Base-by-base conservation (phyloP, 2,888 invertebrate species). In the Argynnis bischoffii region DNA sequence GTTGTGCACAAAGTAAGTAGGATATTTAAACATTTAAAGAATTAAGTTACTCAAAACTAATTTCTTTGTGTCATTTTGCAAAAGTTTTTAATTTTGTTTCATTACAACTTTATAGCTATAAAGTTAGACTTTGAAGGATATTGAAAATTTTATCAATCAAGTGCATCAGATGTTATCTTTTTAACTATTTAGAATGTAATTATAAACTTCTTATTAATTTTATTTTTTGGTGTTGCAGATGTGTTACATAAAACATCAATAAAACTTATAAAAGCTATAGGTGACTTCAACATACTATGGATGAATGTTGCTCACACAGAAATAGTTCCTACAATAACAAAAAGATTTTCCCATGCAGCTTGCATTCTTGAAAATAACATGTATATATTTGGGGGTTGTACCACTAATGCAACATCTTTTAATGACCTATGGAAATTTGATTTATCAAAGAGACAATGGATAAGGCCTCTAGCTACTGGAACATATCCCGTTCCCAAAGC, bases 361-460 rank as follows among this genome's bases (percentile, higher is more conserved):
- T 97, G 97, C 80, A 94, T 96, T 56, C 94, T 96, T 81, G 95
- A 95, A 72, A 97, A 97, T 85, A 96, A 95, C 5, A 97, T 99
- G 97, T 99, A 97, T 82, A 95, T 99, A 57, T 99, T 99, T 93
- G 99, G 99, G 47, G 99, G 99, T 8, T 99, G 98, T 78, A 98
- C 99, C 14, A 96, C 97, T 50, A 96, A 97, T 65, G 96, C 97
- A 79, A 99, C 99, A 21, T 98, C 99, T 15, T 99, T 99, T 81
- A 99, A 99, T 92, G 99, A 99, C 91, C 93, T 99, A 47, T 99
- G 99, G 99, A 94, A 95, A 73, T 95, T 99, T 86, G 98, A 99
- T 92, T 94, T 99, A 70, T 96, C 96, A 0, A 95, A 94, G 57
- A 93, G 98, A 78, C 94, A 95, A 75, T 99, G 99, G 99, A 94